A percentile compares a stretch with the other conserved stretches of the same genome.
Evolutionary conservation across 2,797 vertebrate species (phyloP).

Genomic region (Myoxocephalus aenaeus): DNA sequence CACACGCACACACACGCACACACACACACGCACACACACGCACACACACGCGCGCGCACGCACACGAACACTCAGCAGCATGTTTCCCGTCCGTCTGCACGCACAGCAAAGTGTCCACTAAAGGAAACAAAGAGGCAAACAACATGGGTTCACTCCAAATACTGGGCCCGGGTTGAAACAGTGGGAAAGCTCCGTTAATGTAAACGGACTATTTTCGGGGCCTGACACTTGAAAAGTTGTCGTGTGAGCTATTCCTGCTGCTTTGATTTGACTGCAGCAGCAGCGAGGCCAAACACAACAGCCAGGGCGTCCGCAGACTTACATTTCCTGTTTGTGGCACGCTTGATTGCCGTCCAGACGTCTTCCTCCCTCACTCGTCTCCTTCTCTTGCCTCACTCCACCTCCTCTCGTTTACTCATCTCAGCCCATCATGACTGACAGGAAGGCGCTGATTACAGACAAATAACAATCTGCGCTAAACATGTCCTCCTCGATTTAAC

Average conservation of each 20-base stretch:
- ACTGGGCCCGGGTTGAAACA: conserved; percentile 42
- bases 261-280: conserved; percentile 68
- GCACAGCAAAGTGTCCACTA: conserved; percentile 41
- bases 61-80: conserved; percentile 41
- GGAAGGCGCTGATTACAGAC: conserved; percentile 77
- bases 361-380: conserved; percentile 66
- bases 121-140: conserved; percentile 70
- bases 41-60: conserved; percentile 13
- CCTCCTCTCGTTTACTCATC: conserved; percentile 55
- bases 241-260: conserved; percentile 67
- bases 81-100: conserved; percentile 54
- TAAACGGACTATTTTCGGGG: conserved; percentile 74
- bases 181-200: conserved; percentile 73
- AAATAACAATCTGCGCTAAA: conserved; percentile 71
- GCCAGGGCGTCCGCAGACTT: conserved; percentile 71
- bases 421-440: conserved; percentile 65
- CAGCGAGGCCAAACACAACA: conserved; percentile 71
- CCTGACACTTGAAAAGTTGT: conserved; percentile 66
- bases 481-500: conserved; percentile 63
- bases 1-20: conserved; percentile 9
- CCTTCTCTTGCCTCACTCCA: conserved; percentile 22
- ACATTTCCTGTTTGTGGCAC: conserved; percentile 79
- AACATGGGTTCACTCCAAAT: conserved; percentile 68
- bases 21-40: not conserved
- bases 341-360: conserved; percentile 79